A percentile compares a stretch with the other conserved stretches of the same genome.
Conservation (phyloP, 2,113 vertebrate genomes). For the Thalassoma bifasciatum region DNA sequence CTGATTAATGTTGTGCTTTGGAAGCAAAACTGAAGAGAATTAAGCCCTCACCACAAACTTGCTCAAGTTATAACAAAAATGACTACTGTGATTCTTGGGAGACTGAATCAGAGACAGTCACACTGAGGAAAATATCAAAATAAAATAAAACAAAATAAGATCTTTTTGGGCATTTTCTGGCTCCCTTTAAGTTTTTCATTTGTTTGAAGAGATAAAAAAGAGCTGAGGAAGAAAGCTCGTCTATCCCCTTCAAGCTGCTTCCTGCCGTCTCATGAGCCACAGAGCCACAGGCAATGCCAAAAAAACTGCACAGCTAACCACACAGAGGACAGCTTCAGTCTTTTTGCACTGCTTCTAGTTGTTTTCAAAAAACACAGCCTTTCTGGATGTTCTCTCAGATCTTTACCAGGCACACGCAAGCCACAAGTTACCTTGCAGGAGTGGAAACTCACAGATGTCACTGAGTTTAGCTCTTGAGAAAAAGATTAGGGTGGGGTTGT, state of each 20-base stretch:
- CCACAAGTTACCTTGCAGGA: conserved; percentile 53
- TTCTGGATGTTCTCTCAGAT: conserved; percentile 73
- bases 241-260: conserved; percentile 43
- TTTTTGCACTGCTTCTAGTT: conserved; percentile 68
- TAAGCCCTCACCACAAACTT: conserved; percentile 10
- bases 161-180: conserved; percentile 75
- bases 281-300: conserved; percentile 73
- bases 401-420: conserved; percentile 54
- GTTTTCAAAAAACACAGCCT: conserved; percentile 67
- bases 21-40: conserved; percentile 58
- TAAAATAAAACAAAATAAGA: conserved; percentile 63
- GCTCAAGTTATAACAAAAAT: conserved; percentile 64
- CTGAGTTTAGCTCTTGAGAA: conserved; percentile 38
- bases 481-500: conserved; percentile 9
- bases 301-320: conserved; percentile 64
- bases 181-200: conserved; percentile 58
- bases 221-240: conserved; percentile 62
- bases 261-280: conserved; percentile 66
- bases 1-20: conserved; percentile 62
- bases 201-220: conserved; percentile 52
- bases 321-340: conserved; percentile 68
- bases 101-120: conserved; percentile 66
- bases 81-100: conserved; percentile 60
- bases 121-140: conserved; percentile 15
- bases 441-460: conserved; percentile 17